Base-by-base conservation (phyloP, 64 coral and sea anemone species). In the Orbicella faveolata region DNA sequence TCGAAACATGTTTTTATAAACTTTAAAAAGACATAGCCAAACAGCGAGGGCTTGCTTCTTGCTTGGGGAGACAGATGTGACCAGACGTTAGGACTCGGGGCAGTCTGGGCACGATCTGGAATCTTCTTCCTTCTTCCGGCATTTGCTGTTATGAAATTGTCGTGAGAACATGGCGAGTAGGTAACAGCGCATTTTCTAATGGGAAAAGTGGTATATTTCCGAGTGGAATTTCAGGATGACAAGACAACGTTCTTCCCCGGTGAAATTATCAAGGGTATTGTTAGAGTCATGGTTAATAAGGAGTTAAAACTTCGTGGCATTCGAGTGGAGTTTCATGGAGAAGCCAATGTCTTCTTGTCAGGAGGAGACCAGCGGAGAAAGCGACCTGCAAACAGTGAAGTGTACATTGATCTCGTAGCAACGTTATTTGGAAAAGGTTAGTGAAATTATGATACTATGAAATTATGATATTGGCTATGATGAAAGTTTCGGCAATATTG, bases 351-450 rank as follows among this genome's bases (percentile, higher is more conserved):
- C 0, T 77, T 79, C 66, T 83, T 89, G 91, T 90, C 91, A 14
- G 81, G 81, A 8, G 82, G 92, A 18, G 76, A 81, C 1, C 77
- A 91, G 14, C 75, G 92, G 23, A 84, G 88, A 69, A 96, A 92
- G 14, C 83, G 84, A 6, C 87, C 91, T 11, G 65, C 21, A 21
- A 96, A 96, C 65, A 79, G 68, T 33, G 88, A 96, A 73, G 83
- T 90, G 26, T 90, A 93, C 44, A 96, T 96, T 39, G 83, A 96
- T 64, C 70, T 89, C 66, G 69, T 90, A 66, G 88, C 95, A 11
- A 96, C 95, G 2, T 77, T 96, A 52, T 96, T 86, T 76, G 95
- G 95, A 6, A 96, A 96, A 93, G 95, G 95, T 96, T 26, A 26
- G 81, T 84, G 41, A 67, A 3, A 41, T 2, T 4, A 41, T 41